Conservation (phyloP, 1,140 invertebrate genomes). For the Littorina saxatilis region DNA sequence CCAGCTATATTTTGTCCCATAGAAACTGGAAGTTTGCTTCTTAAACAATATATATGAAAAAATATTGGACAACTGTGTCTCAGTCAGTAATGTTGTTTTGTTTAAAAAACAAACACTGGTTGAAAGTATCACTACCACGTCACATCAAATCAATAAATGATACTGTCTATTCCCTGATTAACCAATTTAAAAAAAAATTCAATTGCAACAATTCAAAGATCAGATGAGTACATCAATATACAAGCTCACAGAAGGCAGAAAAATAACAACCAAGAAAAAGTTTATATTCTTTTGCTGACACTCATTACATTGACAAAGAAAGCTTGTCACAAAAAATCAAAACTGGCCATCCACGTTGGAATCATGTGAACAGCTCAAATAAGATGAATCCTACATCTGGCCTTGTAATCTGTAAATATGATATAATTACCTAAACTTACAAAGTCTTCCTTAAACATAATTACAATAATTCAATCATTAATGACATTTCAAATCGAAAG, state of each 20-base stretch:
- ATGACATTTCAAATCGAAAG: too few relatives aligned
- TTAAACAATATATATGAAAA: too few relatives aligned
- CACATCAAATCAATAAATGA: constrained; percentile 15
- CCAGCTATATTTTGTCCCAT: too few relatives aligned
- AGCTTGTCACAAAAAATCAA: not conserved
- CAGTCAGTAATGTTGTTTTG: too few relatives aligned
- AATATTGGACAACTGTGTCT: too few relatives aligned
- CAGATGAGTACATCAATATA: constrained; percentile 10
- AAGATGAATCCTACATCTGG: too few relatives aligned
- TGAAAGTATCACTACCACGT: not conserved
- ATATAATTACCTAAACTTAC: too few relatives aligned
- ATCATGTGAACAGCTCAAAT: not conserved
- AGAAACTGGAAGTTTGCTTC: too few relatives aligned
- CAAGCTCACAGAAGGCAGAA: not conserved
- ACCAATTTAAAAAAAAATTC: not conserved
- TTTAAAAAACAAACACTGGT: not conserved
- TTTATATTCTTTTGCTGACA: not conserved
- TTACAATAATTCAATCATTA: too few relatives aligned
- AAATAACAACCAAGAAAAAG: not conserved
- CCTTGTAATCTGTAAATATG: too few relatives aligned
- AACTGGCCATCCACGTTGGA: not conserved
- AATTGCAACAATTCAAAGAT: not conserved
- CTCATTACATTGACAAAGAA: not conserved
- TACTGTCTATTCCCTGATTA: not conserved
- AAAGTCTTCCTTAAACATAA: too few relatives aligned